Percentiles rank a stretch among this genome's conserved stretches.
Evolutionary conservation across 1,140 invertebrate species (phyloP).

Genomic region (Heterodera schachtii): DNA sequence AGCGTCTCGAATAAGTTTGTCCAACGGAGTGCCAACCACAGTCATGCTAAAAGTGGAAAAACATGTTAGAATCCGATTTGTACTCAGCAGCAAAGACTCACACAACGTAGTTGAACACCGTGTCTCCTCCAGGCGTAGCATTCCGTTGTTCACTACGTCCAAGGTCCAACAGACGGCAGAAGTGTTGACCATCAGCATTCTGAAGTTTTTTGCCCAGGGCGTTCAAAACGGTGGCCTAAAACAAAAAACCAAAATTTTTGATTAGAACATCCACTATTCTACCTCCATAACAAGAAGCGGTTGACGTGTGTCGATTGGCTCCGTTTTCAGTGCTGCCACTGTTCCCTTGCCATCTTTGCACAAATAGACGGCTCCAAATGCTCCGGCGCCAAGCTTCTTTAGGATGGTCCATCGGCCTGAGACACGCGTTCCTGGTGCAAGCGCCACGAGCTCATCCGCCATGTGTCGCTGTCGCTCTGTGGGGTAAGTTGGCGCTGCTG

Average conservation of each 20-base stretch:
- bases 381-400: constrained; percentile 17
- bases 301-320: background rate
- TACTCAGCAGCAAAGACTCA: background rate
- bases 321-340: background rate
- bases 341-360: background rate
- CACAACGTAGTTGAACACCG: constrained; percentile 1
- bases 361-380: constrained; percentile 25
- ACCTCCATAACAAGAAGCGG: constrained; percentile 12
- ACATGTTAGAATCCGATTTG: too few species aligned
- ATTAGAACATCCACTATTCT: background rate
- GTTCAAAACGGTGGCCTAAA: background rate
- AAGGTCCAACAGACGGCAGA: constrained; percentile 25
- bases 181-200: background rate
- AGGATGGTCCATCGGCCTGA: constrained; percentile 4
- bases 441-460: background rate
- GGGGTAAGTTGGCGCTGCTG: too few species aligned
- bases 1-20: background rate
- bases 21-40: background rate
- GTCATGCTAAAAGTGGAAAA: constrained; percentile 6
- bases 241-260: too few species aligned
- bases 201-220: background rate
- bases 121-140: background rate
- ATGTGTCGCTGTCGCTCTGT: too few species aligned
- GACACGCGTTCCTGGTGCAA: background rate
- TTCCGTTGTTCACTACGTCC: constrained; percentile 15